Percentiles rank a stretch among this genome's conserved stretches.
These are phyloP conservation scores for Athalia rosae DNA, from an alignment of 2,888 invertebrate species.

Conservation along the genomic window DNA sequence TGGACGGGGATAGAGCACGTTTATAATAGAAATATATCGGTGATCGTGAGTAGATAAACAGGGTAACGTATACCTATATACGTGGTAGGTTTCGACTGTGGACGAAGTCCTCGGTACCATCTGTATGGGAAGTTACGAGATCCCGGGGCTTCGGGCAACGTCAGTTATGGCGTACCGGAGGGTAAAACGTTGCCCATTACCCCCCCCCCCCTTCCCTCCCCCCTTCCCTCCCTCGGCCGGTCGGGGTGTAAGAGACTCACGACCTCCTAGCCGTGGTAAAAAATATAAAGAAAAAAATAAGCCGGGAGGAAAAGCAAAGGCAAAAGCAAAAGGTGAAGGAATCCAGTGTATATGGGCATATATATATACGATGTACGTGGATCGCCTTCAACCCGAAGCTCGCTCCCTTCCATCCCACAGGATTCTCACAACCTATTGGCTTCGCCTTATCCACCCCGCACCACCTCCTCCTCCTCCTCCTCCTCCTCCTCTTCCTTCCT, in stretches of 20 bases:
- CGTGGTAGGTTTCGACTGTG: too few relatives aligned
- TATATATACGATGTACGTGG: slow-evolving; percentile 26
- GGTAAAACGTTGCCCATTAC: slow-evolving; percentile 29
- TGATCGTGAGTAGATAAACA: too few relatives aligned
- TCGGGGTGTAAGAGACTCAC: too few relatives aligned
- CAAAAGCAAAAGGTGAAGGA: slow-evolving; percentile 27
- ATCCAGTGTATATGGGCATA: not conserved
- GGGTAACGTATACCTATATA: slow-evolving; percentile 16
- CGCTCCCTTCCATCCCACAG: slow-evolving; percentile 26
- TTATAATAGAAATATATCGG: too few relatives aligned
- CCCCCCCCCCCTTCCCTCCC: too few relatives aligned
- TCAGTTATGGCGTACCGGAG: slow-evolving; percentile 32
- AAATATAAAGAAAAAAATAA: too few relatives aligned
- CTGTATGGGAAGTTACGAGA: slow-evolving; percentile 38
- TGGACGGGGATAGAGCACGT: too few relatives aligned
- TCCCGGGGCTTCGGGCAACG: slow-evolving; percentile 35
- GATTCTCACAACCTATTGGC: slow-evolving; percentile 50
- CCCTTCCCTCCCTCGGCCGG: too few relatives aligned
- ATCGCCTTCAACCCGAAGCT: slow-evolving; percentile 39
- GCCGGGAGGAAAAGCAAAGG: not conserved
- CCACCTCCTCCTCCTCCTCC: slow-evolving; percentile 30
- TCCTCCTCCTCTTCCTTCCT: not conserved
- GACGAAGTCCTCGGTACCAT: slow-evolving; percentile 9
- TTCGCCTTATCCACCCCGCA: slow-evolving; percentile 55
- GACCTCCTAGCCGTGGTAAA: too few relatives aligned